A percentile compares a stretch with the other conserved stretches of the same genome.
phyloP scores from a whole-genome alignment of 2,888 invertebrate genomes.

The Napeogenes sylphis region DNA sequence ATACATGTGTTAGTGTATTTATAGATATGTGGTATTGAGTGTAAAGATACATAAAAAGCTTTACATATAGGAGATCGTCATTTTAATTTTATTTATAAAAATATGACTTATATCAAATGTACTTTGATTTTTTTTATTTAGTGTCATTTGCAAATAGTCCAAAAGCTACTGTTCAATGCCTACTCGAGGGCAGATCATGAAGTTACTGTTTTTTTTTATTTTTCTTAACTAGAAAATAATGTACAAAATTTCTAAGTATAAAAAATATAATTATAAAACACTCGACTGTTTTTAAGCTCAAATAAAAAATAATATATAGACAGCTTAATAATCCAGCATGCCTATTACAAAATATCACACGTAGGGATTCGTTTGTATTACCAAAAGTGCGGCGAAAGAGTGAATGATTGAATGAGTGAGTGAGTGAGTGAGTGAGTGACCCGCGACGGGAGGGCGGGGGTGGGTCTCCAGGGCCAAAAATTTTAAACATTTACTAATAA shows the following conservation, averaged over 20 bases:
- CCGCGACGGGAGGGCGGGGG: slow-evolving; percentile 39
- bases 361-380: slow-evolving; percentile 51
- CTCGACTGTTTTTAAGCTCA: slow-evolving; percentile 54
- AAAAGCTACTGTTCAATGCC: no score
- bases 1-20: slow-evolving; percentile 62
- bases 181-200: slow-evolving; percentile 13
- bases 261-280: slow-evolving; percentile 63
- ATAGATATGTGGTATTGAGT: slow-evolving; percentile 73
- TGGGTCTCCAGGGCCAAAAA: slow-evolving; percentile 57
- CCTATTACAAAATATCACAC: slow-evolving; percentile 73
- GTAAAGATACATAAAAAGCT: slow-evolving; percentile 65
- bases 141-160: no score
- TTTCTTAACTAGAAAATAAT: slow-evolving; percentile 67
- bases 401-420: slow-evolving; percentile 28
- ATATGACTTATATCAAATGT: slow-evolving; percentile 54
- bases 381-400: slow-evolving; percentile 32
- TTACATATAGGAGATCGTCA: slow-evolving; percentile 48
- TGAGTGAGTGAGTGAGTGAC: slow-evolving; percentile 29
- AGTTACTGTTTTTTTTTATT: slow-evolving; percentile 25
- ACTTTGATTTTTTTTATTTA: no score
- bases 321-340: slow-evolving; percentile 66
- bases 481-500: slow-evolving; percentile 77
- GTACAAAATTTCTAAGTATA: slow-evolving; percentile 71
- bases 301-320: slow-evolving; percentile 54
- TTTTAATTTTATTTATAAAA: slow-evolving; percentile 63